These are phyloP conservation scores for Stratiomys singularior DNA, from an alignment of 2,888 invertebrate species.

Conservation along the genomic window DNA sequence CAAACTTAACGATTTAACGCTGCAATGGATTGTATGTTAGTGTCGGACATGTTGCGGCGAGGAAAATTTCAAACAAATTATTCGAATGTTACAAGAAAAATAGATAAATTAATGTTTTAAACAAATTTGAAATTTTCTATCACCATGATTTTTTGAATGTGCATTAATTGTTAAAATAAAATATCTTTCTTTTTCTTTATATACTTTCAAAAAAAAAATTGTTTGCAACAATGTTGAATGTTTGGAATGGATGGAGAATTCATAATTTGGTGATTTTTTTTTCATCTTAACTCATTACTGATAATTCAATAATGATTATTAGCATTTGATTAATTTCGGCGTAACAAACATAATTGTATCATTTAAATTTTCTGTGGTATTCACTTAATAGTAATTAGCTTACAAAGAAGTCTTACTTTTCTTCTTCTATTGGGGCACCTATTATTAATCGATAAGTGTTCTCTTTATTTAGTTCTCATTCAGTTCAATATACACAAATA, in stretches of 20 bases:
- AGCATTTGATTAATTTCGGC: not conserved
- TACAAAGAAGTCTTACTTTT: not conserved
- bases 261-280: not conserved
- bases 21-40: not conserved
- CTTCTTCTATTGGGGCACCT: too few species aligned
- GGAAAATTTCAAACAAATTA: not conserved
- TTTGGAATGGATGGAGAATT: too few species aligned
- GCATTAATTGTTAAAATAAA: not conserved
- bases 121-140: not conserved
- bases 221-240: not conserved
- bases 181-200: not conserved
- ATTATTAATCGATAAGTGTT: too few species aligned
- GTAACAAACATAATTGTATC: too few species aligned
- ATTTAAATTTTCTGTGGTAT: not conserved
- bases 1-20: not conserved
- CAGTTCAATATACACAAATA: conserved; percentile 28
- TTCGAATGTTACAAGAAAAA: too few species aligned
- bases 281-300: not conserved
- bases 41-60: not conserved
- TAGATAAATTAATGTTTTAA: not conserved
- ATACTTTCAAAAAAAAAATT: too few species aligned
- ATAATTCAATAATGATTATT: not conserved
- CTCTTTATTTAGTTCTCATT: conserved; percentile 38
- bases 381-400: not conserved
- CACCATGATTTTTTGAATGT: not conserved